Conservation (phyloP, 2,888 invertebrate species). For the Mechanitis mazaeus region DNA sequence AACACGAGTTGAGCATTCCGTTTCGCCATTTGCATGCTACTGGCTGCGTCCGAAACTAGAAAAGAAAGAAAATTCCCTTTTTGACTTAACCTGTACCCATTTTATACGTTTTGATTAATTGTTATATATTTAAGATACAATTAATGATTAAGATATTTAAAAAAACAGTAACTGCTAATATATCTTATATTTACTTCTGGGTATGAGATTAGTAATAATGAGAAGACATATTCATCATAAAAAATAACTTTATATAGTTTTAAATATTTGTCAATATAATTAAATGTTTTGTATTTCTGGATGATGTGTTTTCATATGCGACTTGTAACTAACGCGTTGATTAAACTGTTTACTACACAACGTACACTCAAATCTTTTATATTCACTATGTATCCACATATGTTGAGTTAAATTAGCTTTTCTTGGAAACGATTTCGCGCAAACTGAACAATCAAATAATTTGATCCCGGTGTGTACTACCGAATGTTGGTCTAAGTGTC, state of each 20-base stretch:
- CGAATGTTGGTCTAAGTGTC: slow-evolving; percentile 35
- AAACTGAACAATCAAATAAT: slow-evolving; percentile 35
- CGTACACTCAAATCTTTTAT: slow-evolving; percentile 51
- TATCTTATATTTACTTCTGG: too few relatives aligned
- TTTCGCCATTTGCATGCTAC: slow-evolving; percentile 47
- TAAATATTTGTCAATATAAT: slow-evolving; percentile 8
- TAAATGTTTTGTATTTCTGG: slow-evolving; percentile 40
- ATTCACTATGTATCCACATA: slow-evolving; percentile 61
- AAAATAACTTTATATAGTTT: too few relatives aligned
- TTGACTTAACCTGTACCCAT: slow-evolving; percentile 34
- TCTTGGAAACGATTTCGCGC: slow-evolving; percentile 52
- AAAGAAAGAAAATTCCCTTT: slow-evolving; percentile 52
- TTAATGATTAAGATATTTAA: not conserved
- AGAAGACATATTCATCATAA: too few relatives aligned
- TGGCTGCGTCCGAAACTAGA: slow-evolving; percentile 55
- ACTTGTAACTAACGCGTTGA: slow-evolving; percentile 55
- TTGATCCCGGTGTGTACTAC: slow-evolving; percentile 38
- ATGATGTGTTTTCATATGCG: slow-evolving; percentile 54
- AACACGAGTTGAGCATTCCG: slow-evolving; percentile 62
- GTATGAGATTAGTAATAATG: too few relatives aligned
- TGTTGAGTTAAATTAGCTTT: slow-evolving; percentile 57
- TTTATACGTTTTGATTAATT: not conserved
- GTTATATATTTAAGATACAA: not conserved
- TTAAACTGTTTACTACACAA: slow-evolving; percentile 57
- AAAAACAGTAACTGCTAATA: not conserved